phyloP scores from a whole-genome alignment of 2,888 invertebrate species.

The Notocelia uddmanniana region DNA sequence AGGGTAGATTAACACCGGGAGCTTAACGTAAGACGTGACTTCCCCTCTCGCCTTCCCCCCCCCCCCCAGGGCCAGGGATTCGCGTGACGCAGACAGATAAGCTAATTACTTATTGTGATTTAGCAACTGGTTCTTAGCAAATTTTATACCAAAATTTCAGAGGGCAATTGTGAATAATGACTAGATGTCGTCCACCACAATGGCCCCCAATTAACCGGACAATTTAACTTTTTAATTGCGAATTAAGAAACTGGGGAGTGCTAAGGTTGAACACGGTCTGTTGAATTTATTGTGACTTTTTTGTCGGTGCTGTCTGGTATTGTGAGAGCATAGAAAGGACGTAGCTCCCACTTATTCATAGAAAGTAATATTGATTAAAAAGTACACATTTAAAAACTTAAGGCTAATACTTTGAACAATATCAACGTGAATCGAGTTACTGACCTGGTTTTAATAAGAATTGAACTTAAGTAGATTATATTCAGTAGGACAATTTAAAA shows the following conservation, averaged over 20 bases:
- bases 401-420: too few species aligned
- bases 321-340: neutral
- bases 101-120: slow-evolving; percentile 82
- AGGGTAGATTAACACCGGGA: slow-evolving; percentile 73
- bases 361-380: too few species aligned
- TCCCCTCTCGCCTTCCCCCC: slow-evolving; percentile 52
- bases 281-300: slow-evolving; percentile 69
- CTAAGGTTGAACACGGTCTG: slow-evolving; percentile 73
- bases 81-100: slow-evolving; percentile 79
- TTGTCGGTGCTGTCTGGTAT: slow-evolving; percentile 48
- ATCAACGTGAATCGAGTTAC: too few species aligned
- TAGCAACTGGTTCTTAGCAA: slow-evolving; percentile 69
- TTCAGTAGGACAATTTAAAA: too few species aligned
- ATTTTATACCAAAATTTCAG: slow-evolving; percentile 74
- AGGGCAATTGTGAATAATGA: slow-evolving; percentile 75
- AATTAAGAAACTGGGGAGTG: slow-evolving; percentile 77
- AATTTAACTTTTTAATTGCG: slow-evolving; percentile 84
- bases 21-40: slow-evolving; percentile 73
- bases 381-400: too few species aligned
- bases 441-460: too few species aligned
- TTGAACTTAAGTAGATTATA: too few species aligned
- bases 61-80: slow-evolving; percentile 52
- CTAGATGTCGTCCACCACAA: slow-evolving; percentile 76
- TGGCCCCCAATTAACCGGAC: slow-evolving; percentile 80
- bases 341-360: too few species aligned